Evolutionary conservation across 2,797 vertebrate species (phyloP).

Genomic region (Pipistrellus pygmaeus): DNA sequence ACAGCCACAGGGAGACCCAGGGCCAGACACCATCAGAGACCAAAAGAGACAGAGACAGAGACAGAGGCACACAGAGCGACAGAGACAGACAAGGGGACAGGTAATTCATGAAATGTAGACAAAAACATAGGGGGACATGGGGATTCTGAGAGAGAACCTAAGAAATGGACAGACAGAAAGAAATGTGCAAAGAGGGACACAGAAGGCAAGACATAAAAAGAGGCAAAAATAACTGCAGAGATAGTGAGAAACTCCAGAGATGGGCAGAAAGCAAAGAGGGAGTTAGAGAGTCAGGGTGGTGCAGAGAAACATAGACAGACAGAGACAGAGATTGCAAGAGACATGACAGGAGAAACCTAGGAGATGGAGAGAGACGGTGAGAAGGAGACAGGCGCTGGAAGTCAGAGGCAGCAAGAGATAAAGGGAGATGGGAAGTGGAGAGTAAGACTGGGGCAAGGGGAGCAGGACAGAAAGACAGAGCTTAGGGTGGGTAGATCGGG

Average conservation of each 20-base stretch:
- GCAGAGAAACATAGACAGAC: background rate
- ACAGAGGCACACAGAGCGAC: background rate
- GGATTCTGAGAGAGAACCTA: background rate
- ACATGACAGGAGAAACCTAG: background rate
- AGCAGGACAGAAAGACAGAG: background rate
- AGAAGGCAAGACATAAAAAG: background rate
- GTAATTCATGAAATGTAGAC: background rate
- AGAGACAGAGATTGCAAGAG: background rate
- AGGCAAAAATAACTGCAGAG: background rate
- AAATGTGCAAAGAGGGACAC: background rate
- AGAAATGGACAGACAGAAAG: constrained; percentile 50
- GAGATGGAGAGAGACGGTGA: background rate
- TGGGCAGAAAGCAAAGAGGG: background rate
- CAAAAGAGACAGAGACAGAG: constrained; percentile 28
- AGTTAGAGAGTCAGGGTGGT: background rate
- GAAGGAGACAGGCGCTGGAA: background rate
- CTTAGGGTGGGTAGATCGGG: background rate
- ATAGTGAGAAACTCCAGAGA: background rate
- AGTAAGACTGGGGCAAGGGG: background rate
- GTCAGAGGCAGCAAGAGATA: constrained; percentile 58
- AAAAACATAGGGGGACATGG: background rate
- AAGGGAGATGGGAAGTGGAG: background rate
- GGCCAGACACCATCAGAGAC: constrained; percentile 34
- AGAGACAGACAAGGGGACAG: background rate
- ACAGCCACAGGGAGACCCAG: background rate